These are phyloP conservation scores for Spicauda simplicius DNA, from an alignment of 2,888 invertebrate genomes.

Conservation along the genomic window DNA sequence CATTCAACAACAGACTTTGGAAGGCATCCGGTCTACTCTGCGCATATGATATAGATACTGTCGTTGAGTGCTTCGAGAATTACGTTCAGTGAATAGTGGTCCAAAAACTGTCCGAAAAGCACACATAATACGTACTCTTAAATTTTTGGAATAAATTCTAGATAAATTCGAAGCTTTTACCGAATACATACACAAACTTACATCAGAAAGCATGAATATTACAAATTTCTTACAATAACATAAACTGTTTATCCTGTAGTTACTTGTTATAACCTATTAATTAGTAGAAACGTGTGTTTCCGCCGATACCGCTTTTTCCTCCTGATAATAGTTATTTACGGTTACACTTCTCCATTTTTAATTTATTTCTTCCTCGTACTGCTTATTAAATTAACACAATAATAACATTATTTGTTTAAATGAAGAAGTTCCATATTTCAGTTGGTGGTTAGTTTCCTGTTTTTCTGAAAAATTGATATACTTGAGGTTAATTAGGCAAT, in stretches of 20 bases:
- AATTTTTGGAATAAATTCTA: too few relatives aligned
- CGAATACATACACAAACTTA: too few relatives aligned
- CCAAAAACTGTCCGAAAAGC: too few relatives aligned
- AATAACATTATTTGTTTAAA: constrained; percentile 5
- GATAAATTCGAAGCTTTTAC: too few relatives aligned
- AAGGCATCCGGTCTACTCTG: too few relatives aligned
- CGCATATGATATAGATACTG: too few relatives aligned
- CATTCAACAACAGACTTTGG: too few relatives aligned
- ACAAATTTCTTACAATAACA: constrained; percentile 8
- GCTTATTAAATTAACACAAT: constrained; percentile 4
- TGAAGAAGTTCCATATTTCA: constrained; percentile 1
- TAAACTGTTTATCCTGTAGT: constrained; percentile 9
- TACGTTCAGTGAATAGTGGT: too few relatives aligned
- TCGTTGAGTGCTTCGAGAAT: too few relatives aligned
- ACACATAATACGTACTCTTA: too few relatives aligned
- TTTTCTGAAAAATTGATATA: not conserved
- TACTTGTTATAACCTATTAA: constrained; percentile 8
- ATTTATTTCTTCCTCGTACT: constrained; percentile 11
- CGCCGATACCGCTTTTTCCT: constrained; percentile 17
- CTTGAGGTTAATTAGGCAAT: constrained; percentile 4
- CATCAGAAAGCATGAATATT: too few relatives aligned
- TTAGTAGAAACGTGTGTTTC: constrained; percentile 25
- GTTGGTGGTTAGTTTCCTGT: constrained; percentile 3
- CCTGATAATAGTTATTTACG: constrained; percentile 12
- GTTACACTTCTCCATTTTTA: constrained; percentile 9